These are phyloP conservation scores for Corythornis leucogaster DNA, from an alignment of 2,797 vertebrate species.

Conservation along the genomic window DNA sequence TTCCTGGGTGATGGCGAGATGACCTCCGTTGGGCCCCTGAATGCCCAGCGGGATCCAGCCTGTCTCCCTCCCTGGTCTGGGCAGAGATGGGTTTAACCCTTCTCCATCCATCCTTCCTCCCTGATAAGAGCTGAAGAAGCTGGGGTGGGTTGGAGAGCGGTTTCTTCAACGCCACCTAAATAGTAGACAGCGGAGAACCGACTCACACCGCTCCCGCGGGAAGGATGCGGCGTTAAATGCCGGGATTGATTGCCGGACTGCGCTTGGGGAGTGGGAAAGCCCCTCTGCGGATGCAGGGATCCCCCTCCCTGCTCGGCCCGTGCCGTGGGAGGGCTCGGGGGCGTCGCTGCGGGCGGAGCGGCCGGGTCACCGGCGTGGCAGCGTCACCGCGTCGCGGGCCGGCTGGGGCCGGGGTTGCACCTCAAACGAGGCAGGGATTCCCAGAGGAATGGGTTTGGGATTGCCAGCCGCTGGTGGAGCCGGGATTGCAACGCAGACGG, in stretches of 20 bases:
- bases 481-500: too few species aligned
- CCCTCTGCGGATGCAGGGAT: neutral
- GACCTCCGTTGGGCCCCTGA: neutral
- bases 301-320: neutral
- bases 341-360: neutral
- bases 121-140: rapidly evolving
- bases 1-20: neutral
- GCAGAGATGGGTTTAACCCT: neutral
- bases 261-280: rapidly evolving
- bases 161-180: neutral
- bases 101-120: neutral
- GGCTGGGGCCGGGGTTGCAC: neutral
- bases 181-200: neutral
- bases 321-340: neutral
- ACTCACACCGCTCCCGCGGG: rapidly evolving
- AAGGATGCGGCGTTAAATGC: rapidly evolving
- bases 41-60: neutral
- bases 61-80: neutral
- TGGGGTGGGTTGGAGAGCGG: neutral
- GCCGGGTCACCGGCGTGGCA: neutral
- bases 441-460: neutral
- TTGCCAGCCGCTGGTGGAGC: too few species aligned
- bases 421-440: neutral
- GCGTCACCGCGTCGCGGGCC: neutral
- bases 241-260: neutral